Evolutionary conservation across 2,113 vertebrate species (phyloP).

Genomic region (Sciurus niger): DNA sequence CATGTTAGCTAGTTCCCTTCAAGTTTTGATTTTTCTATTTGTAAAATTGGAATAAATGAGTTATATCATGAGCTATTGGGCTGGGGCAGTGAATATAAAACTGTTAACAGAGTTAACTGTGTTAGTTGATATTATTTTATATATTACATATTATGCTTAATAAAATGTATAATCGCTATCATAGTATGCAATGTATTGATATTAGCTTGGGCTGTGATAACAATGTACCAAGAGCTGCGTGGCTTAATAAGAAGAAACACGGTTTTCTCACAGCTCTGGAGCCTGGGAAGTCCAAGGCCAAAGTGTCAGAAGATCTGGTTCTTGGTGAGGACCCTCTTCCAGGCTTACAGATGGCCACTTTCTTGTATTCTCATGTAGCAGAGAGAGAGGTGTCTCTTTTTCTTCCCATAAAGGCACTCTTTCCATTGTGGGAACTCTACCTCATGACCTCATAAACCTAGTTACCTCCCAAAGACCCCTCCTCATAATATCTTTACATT

Average conservation of each 20-base stretch:
- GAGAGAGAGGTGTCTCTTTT: not conserved
- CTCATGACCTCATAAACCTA: not conserved
- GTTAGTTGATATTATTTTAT: conserved; percentile 48
- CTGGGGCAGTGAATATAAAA: conserved; percentile 20
- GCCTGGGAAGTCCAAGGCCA: not conserved
- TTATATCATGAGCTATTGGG: not conserved
- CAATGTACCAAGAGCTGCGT: not conserved
- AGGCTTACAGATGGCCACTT: not conserved
- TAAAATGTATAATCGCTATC: not conserved
- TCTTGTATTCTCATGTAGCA: not conserved
- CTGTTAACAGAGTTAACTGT: conserved; percentile 16
- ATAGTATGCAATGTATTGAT: not conserved
- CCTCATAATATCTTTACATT: not conserved
- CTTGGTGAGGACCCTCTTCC: not conserved
- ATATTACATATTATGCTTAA: not conserved
- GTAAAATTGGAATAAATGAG: conserved; percentile 32
- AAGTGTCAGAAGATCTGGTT: not conserved
- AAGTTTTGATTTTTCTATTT: conserved; percentile 5
- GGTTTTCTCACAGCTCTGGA: conserved; percentile 40
- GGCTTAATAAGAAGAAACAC: conserved; percentile 5
- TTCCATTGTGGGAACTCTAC: not conserved
- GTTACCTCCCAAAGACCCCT: not conserved
- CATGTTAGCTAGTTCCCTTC: not conserved
- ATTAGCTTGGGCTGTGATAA: not conserved
- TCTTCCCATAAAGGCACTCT: conserved; percentile 14